phyloP scores from a whole-genome alignment of 2,888 invertebrate genomes.

The Drosophila melanosoma region DNA sequence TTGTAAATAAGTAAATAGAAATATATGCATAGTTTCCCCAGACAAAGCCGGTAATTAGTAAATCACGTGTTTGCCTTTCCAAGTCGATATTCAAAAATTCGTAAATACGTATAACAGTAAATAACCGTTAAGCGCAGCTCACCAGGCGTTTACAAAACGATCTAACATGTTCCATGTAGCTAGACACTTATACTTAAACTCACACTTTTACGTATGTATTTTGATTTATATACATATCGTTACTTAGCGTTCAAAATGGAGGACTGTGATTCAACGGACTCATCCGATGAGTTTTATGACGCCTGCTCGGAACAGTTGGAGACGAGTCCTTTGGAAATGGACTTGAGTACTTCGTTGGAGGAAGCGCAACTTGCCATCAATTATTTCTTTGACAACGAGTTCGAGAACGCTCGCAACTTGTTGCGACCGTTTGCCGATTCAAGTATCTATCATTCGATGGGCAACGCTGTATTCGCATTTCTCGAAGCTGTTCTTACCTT shows the following conservation, averaged over 20 bases:
- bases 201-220: neutral
- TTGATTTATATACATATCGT: neutral
- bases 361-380: slow-evolving; percentile 93
- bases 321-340: slow-evolving; percentile 59
- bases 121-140: neutral
- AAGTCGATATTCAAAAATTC: neutral
- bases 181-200: neutral
- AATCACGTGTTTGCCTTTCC: neutral
- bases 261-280: slow-evolving; percentile 13
- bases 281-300: slow-evolving; percentile 45
- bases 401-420: slow-evolving; percentile 91
- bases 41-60: neutral
- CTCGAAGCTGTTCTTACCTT: slow-evolving; percentile 97
- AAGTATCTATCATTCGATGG: slow-evolving; percentile 97
- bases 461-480: slow-evolving; percentile 94
- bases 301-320: slow-evolving; percentile 27
- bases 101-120: neutral
- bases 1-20: neutral
- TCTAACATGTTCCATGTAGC: neutral
- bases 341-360: slow-evolving; percentile 86
- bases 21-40: neutral
- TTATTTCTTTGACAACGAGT: slow-evolving; percentile 96
- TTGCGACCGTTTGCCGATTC: slow-evolving; percentile 92
- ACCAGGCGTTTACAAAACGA: neutral
- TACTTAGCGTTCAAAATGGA: slow-evolving; percentile 3